phyloP scores from a whole-genome alignment of 2,797 vertebrate genomes.

The Typhlichthys subterraneus region DNA sequence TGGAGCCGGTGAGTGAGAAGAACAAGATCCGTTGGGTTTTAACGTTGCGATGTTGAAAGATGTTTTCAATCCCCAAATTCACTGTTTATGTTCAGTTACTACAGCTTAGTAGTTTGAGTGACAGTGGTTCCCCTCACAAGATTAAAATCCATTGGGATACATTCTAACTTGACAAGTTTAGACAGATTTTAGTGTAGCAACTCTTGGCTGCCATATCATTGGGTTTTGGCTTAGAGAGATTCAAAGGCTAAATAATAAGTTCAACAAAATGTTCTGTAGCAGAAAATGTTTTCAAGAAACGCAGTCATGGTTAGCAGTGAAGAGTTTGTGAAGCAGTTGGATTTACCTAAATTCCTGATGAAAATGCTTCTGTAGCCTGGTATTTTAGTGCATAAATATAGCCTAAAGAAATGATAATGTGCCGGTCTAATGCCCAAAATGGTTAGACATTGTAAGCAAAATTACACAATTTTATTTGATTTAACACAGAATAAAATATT shows the following conservation, averaged over 20 bases:
- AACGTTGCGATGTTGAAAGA: constrained; percentile 55
- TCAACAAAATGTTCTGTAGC: constrained; percentile 40
- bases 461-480: no score
- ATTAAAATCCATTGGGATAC: constrained; percentile 57
- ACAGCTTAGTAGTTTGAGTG: constrained; percentile 56
- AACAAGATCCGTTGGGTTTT: constrained; percentile 46
- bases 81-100: constrained; percentile 33
- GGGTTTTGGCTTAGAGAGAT: constrained; percentile 46
- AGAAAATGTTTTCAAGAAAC: constrained; percentile 41
- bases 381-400: no score
- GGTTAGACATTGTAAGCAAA: no score
- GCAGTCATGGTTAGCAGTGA: no score
- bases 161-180: constrained; percentile 62
- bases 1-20: constrained; percentile 86
- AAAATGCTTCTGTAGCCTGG: no score
- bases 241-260: constrained; percentile 24
- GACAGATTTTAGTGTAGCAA: constrained; percentile 59
- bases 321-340: no score
- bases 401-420: no score
- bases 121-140: constrained; percentile 57
- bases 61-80: constrained; percentile 56
- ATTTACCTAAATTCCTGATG: no score
- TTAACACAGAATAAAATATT: no score
- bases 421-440: no score
- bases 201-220: constrained; percentile 35